Base-by-base conservation (phyloP, 2,113 vertebrate genomes). In the Ceuthmochares aereus region DNA sequence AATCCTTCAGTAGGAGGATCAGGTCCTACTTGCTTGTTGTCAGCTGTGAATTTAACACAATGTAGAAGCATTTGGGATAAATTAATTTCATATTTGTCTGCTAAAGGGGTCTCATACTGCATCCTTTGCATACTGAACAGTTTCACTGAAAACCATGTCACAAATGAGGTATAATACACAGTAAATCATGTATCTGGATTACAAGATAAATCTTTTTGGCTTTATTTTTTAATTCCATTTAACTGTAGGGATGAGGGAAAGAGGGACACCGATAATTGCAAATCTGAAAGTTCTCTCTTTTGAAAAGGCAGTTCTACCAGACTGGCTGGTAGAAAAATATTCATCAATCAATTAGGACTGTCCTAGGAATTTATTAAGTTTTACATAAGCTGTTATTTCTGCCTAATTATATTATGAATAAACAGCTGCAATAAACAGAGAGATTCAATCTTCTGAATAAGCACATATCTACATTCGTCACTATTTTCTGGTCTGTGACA, bases 331-430 rank as follows among this genome's bases (percentile, higher is more conserved):
- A 45, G 63, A 73, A 89, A 77, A 95, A 76, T 72, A 84, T 36
- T 94, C 54, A 90, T 95, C 83, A 77, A 58, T 96, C 88, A 94
- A 51, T 95, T 93, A 95, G 58, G 34, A 67, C 40, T 58, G 69
- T 92, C 75, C 82, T 42, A 64, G 84, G 55, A 94, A 79, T 97
- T 95, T 90, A 86, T 94, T 89, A 95, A 87, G n/a, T 96, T 95
- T 89, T 93, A 72, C 51, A 78, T 70, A 84, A 95, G 29, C 78
- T 87, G 87, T 60, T 83, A 86, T 91, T 96, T 87, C 64, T 95
- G 55, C 47, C 86, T 96, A 82, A 91, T 93, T 91, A 76, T 60
- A 69, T 83, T 27, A 87, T 64, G 79, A 85, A 93, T 63, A 93
- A 90, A 45, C 67, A 92, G 83, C 82, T 87, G 89, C 91, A 89